Evolutionary conservation across 2,888 invertebrate species (phyloP), one percentile per base, ranked within the genome.

Genomic region (Ophion ellenae): DNA sequence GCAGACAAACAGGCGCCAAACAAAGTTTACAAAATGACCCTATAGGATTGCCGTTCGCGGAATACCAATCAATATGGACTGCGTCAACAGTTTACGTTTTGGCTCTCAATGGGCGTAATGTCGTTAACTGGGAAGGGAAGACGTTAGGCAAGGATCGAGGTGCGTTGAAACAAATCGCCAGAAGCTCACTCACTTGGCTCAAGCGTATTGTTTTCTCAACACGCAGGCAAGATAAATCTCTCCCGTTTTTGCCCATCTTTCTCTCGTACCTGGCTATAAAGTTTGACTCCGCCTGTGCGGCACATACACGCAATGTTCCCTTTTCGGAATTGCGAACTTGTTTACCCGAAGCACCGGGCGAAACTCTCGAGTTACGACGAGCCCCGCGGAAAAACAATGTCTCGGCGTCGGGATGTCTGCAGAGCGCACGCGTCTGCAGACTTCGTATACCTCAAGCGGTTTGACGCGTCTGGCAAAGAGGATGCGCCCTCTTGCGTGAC

Each of bases 341-440:
- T 81, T 81, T 59, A 67, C 73, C 64, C 61, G 45, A 66, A 67
- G 81, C 73, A 57, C 70, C 24, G 40, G 53, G 77, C 77, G 73
- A 74, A 81, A 81, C 73, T 77, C 78, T 63, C 77, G 73, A 69
- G 73, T 83, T 81, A 77, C 66, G 78, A 69, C 32, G 61, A 81
- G 32, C 70, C 47, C 57, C 70, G 73, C 69, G 77, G 73, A 81
- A 81, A 81, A 84, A 79, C 79, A 79, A 79, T 73, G 66, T 67
- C 71, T 53, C 36, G 84, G 84, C 84, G 81, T 73, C 81, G 40
- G 73, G 59, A 36, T 81, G 84, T 84, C 84, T 84, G 81, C 76
- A 36, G 36, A 81, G 67, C 70, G 45, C 71, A 47, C 63, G 45
- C 57, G 80, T 66, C 53, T 70, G 74, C 66, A 69, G 84, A 81